These are phyloP conservation scores for Papilio polytes DNA, from an alignment of 1,140 invertebrate genomes.

Conservation along the genomic window DNA sequence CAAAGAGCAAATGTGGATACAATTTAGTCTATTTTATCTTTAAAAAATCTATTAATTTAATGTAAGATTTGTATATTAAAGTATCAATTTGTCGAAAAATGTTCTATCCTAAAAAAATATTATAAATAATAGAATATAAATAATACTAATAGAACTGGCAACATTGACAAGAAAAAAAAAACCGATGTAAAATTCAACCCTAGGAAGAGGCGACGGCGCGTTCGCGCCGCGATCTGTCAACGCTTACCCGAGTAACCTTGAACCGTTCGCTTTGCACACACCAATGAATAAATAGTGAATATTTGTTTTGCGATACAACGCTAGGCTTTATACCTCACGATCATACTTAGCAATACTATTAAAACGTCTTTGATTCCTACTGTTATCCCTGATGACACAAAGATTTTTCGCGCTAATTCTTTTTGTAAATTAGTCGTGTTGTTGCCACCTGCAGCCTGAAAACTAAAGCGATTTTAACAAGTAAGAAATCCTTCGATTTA, in stretches of 20 bases:
- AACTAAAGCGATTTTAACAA: neutral
- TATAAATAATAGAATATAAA: too few species aligned
- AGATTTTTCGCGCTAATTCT: neutral
- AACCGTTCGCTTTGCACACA: constrained; percentile 36
- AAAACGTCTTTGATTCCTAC: neutral
- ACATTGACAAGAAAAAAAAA: constrained; percentile 10
- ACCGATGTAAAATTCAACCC: constrained; percentile 27
- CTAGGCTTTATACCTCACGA: constrained; percentile 27
- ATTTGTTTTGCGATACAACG: constrained; percentile 34
- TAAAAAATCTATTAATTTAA: too few species aligned
- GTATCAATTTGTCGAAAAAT: too few species aligned
- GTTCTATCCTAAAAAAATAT: neutral
- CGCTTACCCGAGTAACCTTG: constrained; percentile 38
- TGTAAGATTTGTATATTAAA: too few species aligned
- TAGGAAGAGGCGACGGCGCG: neutral
- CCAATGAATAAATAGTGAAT: constrained; percentile 39
- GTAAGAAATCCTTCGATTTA: neutral
- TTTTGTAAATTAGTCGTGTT: neutral
- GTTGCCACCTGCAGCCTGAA: neutral
- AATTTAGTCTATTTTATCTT: too few species aligned
- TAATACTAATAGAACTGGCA: neutral
- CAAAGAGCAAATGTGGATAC: neutral
- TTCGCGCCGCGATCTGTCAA: constrained; percentile 37
- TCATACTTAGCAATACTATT: neutral
- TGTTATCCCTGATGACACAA: neutral